Evolutionary conservation across 2,888 invertebrate genomes (phyloP).

Genomic region (Megastigmus dorsalis): DNA sequence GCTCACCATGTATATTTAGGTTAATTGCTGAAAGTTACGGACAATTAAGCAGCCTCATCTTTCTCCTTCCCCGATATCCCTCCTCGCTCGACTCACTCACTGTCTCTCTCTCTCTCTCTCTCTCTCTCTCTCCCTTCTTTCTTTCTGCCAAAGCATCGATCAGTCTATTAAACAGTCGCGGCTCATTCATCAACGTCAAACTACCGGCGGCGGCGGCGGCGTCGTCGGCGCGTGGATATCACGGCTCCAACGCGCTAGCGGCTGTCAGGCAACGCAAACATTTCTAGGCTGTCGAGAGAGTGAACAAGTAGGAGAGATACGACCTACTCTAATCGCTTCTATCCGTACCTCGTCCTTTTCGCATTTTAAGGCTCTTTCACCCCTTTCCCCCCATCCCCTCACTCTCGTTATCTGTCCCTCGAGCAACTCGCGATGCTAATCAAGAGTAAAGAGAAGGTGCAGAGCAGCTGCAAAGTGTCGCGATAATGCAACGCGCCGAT

Average conservation of each 20-base stretch:
- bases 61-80: conserved; percentile 38
- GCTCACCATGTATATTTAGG: conserved; percentile 44
- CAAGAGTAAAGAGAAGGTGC: too few species aligned
- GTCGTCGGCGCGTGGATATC: conserved; percentile 15
- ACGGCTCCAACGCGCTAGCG: background rate
- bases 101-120: conserved; percentile 22
- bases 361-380: background rate
- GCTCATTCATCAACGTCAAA: conserved; percentile 75
- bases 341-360: background rate
- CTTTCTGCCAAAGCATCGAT: conserved; percentile 69
- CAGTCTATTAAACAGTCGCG: conserved; percentile 76
- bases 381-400: background rate
- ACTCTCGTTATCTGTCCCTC: too few species aligned
- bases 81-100: conserved; percentile 13
- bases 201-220: background rate
- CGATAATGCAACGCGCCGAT: background rate
- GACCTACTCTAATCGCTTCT: too few species aligned
- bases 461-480: conserved; percentile 27
- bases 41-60: conserved; percentile 56
- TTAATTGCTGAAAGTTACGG: conserved; percentile 50
- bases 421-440: too few species aligned
- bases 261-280: conserved; percentile 41
- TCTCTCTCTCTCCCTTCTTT: conserved; percentile 16
- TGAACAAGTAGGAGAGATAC: too few species aligned
- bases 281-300: too few species aligned